phyloP scores from a whole-genome alignment of 2,113 vertebrate genomes.

The Tenrec ecaudatus region DNA sequence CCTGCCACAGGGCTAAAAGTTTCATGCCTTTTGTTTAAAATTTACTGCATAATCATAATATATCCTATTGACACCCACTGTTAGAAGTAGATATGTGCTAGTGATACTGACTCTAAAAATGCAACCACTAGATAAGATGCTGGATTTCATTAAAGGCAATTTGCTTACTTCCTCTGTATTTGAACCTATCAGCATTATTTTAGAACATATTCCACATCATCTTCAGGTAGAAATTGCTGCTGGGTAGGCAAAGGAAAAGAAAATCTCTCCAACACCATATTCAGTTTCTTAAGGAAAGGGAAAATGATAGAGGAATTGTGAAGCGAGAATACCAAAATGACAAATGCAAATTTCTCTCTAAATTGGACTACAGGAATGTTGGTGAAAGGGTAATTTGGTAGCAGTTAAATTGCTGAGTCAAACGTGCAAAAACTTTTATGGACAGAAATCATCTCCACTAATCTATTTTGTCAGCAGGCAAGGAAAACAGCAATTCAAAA shows the following conservation, averaged over 20 bases:
- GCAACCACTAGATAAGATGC: not conserved
- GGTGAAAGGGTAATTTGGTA: constrained; percentile 73
- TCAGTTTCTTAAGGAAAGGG: constrained; percentile 24
- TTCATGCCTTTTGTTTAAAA: constrained; percentile 18
- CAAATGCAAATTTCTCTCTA: constrained; percentile 80
- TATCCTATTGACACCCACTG: constrained; percentile 4
- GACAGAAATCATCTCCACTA: constrained; percentile 78
- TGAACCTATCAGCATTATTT: constrained; percentile 56
- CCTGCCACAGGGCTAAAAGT: not conserved
- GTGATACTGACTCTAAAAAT: not conserved
- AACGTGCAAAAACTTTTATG: constrained; percentile 79
- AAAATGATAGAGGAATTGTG: not conserved
- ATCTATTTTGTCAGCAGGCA: constrained; percentile 82
- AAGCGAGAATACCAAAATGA: constrained; percentile 53
- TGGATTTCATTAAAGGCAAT: not conserved
- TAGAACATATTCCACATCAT: constrained; percentile 46
- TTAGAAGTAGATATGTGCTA: not conserved
- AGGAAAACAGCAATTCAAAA: constrained; percentile 76
- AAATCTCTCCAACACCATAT: not conserved
- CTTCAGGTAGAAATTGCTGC: constrained; percentile 38
- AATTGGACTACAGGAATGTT: constrained; percentile 68
- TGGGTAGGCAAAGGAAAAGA: not conserved
- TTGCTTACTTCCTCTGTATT: constrained; percentile 21
- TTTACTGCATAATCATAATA: not conserved
- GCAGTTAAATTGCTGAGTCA: constrained; percentile 76